Conservation (phyloP, 2,113 vertebrate genomes). For the Oryzias javanicus region DNA sequence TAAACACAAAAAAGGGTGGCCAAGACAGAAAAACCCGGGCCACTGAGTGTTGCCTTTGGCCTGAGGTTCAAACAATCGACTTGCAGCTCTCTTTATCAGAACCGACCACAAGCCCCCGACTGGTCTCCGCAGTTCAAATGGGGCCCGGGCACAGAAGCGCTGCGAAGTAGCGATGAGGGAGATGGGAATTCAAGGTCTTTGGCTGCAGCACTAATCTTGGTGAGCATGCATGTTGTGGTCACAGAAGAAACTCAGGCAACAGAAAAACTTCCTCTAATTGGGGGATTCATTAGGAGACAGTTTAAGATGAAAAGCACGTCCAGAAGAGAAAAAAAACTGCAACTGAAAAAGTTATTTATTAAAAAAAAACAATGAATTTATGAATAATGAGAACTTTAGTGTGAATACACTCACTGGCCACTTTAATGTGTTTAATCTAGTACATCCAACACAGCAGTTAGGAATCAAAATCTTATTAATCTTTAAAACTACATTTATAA, state of each 20-base stretch:
- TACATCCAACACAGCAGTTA: no score
- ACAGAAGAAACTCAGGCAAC: constrained; percentile 36
- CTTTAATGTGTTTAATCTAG: no score
- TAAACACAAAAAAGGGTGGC: constrained; percentile 49
- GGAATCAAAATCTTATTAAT: no score
- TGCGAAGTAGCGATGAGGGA: constrained; percentile 30
- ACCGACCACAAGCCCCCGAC: constrained; percentile 57
- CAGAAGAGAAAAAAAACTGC: constrained; percentile 26
- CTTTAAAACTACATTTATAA: no score
- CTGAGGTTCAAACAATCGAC: constrained; percentile 48
- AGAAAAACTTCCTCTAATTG: constrained; percentile 27
- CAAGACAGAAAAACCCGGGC: constrained; percentile 35
- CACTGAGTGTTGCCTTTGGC: constrained; percentile 60
- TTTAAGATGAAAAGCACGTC: constrained; percentile 44
- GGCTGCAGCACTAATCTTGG: constrained; percentile 46
- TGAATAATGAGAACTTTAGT: neutral
- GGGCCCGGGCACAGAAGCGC: constrained; percentile 27
- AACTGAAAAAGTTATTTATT: constrained; percentile 61
- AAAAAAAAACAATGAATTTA: constrained; percentile 21
- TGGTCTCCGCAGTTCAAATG: constrained; percentile 47
- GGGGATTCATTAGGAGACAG: constrained; percentile 40
- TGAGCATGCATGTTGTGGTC: constrained; percentile 52
- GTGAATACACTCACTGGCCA: no score
- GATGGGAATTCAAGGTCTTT: constrained; percentile 59
- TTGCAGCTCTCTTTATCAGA: constrained; percentile 56